Evolutionary conservation across 2,888 invertebrate genomes (phyloP).

Genomic region (Aspidiotus rigidus): DNA sequence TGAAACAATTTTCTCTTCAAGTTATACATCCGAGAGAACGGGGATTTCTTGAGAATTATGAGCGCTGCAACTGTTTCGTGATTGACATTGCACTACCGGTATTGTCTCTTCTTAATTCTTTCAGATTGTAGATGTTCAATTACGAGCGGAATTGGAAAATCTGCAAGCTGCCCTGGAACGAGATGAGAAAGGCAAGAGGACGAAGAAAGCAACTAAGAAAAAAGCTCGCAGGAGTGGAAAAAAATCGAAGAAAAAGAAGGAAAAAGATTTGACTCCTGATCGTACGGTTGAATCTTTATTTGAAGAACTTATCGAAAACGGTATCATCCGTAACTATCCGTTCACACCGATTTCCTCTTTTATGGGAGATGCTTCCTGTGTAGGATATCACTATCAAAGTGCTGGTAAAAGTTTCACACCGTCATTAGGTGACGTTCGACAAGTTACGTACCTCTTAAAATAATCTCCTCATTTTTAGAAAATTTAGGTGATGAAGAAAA

Average conservation of each 20-base stretch:
- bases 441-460: slow-evolving; percentile 42
- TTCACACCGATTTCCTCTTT: slow-evolving; percentile 58
- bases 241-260: slow-evolving; percentile 85
- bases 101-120: background rate
- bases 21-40: too few species aligned
- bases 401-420: slow-evolving; percentile 52
- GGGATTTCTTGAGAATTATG: too few species aligned
- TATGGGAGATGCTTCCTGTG: slow-evolving; percentile 69
- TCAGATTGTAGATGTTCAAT: slow-evolving; percentile 41
- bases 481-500: too few species aligned
- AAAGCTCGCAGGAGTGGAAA: slow-evolving; percentile 68
- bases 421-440: slow-evolving; percentile 68
- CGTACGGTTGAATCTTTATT: slow-evolving; percentile 81
- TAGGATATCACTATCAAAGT: slow-evolving; percentile 49
- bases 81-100: too few species aligned
- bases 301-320: slow-evolving; percentile 82
- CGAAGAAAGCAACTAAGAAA: slow-evolving; percentile 63
- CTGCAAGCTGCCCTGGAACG: slow-evolving; percentile 62
- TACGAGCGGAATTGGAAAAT: slow-evolving; percentile 51
- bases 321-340: slow-evolving; percentile 75
- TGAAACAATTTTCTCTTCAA: too few species aligned
- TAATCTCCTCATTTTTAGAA: too few species aligned
- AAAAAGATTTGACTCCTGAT: slow-evolving; percentile 88
- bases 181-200: slow-evolving; percentile 63
- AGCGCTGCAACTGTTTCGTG: too few species aligned